phyloP scores from a whole-genome alignment of 2,113 vertebrate genomes.

The Silurus glanis region DNA sequence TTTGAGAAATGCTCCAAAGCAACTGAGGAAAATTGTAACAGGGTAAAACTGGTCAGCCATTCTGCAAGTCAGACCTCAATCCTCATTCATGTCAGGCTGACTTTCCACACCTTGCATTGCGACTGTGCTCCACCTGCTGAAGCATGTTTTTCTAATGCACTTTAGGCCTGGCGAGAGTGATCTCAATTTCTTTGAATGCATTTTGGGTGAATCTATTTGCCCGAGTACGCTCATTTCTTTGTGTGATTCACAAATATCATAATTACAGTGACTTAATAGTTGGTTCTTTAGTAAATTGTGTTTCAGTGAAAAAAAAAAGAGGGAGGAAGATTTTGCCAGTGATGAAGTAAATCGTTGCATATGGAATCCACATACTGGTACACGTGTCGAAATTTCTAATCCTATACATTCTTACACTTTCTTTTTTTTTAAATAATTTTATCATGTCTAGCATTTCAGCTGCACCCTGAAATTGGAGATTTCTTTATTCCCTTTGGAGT shows the following conservation, averaged over 20 bases:
- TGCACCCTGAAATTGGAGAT: constrained; percentile 45
- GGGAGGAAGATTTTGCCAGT: not conserved
- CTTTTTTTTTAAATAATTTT: constrained; percentile 33
- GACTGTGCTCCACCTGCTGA: not conserved
- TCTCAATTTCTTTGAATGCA: constrained; percentile 23
- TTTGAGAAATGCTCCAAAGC: too few relatives aligned
- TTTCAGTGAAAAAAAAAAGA: not conserved
- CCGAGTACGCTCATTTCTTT: not conserved
- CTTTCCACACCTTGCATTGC: not conserved
- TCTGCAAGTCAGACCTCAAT: not conserved
- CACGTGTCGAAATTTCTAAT: not conserved
- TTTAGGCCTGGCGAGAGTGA: not conserved
- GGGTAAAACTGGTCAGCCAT: not conserved
- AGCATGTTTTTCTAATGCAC: not conserved
- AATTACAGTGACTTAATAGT: not conserved
- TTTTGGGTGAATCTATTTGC: not conserved
- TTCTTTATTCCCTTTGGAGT: constrained; percentile 56
- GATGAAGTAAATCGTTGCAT: not conserved
- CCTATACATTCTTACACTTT: constrained; percentile 21
- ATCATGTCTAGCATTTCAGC: constrained; percentile 52
- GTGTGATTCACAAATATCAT: not conserved
- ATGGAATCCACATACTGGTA: not conserved
- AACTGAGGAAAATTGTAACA: not conserved
- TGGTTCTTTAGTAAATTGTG: not conserved
- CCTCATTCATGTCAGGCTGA: constrained; percentile 9